These are phyloP conservation scores for Anas platyrhynchos DNA, from an alignment of 2,113 vertebrate genomes.

Conservation along the genomic window DNA sequence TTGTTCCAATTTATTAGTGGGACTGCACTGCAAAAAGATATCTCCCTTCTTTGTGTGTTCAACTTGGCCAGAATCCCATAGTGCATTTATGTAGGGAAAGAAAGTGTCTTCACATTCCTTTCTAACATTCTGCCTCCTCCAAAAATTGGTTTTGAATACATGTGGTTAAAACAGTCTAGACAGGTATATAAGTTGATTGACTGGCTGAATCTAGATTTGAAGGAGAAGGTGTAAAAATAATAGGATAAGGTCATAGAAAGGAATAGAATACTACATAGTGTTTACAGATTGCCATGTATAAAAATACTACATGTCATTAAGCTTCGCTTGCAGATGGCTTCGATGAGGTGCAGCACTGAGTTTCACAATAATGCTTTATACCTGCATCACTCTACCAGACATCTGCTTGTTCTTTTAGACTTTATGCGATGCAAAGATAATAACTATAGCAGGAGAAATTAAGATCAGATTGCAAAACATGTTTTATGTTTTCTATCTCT, in stretches of 20 bases:
- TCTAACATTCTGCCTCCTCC: not conserved
- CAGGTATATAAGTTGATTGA: not conserved
- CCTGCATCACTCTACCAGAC: not conserved
- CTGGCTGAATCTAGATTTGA: conserved; percentile 27
- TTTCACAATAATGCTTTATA: conserved; percentile 31
- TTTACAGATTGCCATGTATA: not conserved
- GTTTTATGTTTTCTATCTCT: not conserved
- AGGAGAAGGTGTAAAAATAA: conserved; percentile 25
- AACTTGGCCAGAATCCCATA: not conserved
- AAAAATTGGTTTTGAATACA: not conserved
- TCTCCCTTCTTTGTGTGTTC: conserved; percentile 8
- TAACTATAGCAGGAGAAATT: not conserved
- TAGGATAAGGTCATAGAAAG: not conserved
- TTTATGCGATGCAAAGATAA: not conserved
- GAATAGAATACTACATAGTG: not conserved
- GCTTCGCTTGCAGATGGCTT: not conserved
- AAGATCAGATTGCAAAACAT: not conserved
- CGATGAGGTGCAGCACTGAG: not conserved
- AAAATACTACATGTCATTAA: not conserved
- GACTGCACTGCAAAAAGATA: conserved; percentile 23
- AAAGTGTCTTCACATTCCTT: not conserved
- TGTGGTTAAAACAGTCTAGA: conserved; percentile 33
- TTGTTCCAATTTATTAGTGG: conserved; percentile 40
- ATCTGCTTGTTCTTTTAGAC: not conserved
- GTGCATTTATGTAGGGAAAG: not conserved